phyloP scores from a whole-genome alignment of 2,113 vertebrate species.

The Anhinga anhinga region DNA sequence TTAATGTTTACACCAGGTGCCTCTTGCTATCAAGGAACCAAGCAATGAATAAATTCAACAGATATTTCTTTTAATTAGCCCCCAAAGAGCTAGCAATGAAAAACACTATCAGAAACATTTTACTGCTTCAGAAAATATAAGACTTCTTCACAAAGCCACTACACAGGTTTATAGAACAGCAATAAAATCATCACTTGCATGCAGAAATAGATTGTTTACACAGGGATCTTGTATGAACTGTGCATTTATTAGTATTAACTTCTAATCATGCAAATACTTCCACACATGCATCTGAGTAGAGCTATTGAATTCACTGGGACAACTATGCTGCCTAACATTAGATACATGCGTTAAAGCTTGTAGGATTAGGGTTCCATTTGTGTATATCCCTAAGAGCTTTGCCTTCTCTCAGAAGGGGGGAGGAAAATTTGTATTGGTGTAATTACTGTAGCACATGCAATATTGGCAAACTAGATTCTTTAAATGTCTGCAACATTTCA shows the following conservation, averaged over 20 bases:
- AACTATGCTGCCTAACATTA: background rate
- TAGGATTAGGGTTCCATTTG: background rate
- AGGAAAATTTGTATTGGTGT: constrained; percentile 28
- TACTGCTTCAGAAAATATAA: constrained; percentile 35
- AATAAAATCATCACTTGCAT: constrained; percentile 46
- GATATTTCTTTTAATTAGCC: constrained; percentile 62
- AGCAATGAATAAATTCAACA: constrained; percentile 58
- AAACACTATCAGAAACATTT: constrained; percentile 49
- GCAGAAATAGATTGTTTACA: constrained; percentile 42
- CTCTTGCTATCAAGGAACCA: constrained; percentile 46
- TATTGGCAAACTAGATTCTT: constrained; percentile 14
- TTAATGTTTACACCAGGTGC: constrained; percentile 58
- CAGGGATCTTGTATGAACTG: background rate
- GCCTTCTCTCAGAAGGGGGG: background rate
- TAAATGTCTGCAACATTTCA: constrained; percentile 21
- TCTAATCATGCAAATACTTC: constrained; percentile 8
- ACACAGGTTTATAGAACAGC: constrained; percentile 1
- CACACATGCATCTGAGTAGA: background rate
- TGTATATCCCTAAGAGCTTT: background rate
- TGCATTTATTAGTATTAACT: constrained; percentile 38
- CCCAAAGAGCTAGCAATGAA: constrained; percentile 51
- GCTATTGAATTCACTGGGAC: background rate
- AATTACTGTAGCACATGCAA: constrained; percentile 6
- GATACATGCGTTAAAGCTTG: background rate
- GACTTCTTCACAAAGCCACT: constrained; percentile 34